Percentiles rank a stretch among this genome's conserved stretches.
Conservation (phyloP, 1,140 invertebrate species). For the Anagrus nilaparvatae region DNA sequence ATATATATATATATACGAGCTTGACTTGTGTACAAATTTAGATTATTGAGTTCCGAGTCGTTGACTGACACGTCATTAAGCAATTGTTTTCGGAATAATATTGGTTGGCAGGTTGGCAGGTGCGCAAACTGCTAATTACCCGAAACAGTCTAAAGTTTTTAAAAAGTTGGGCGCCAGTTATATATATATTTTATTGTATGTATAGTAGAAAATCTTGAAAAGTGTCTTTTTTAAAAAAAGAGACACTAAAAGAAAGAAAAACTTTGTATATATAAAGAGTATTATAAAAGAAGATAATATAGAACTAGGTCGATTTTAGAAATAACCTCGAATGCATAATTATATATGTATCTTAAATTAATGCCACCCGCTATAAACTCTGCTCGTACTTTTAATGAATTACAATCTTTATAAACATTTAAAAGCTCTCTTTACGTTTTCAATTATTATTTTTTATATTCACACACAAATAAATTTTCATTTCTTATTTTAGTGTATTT, state of each 20-base stretch:
- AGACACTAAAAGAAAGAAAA: not conserved
- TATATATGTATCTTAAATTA: not conserved
- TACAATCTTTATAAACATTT: slow-evolving; percentile 4
- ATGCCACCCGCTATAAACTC: no score
- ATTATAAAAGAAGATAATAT: slow-evolving; percentile 25
- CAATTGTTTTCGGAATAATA: slow-evolving; percentile 19
- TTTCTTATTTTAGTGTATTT: not conserved
- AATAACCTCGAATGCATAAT: slow-evolving; percentile 35
- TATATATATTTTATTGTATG: not conserved
- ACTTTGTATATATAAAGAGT: slow-evolving; percentile 1
- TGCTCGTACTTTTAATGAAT: not conserved
- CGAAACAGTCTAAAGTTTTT: slow-evolving; percentile 35
- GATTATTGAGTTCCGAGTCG: slow-evolving; percentile 1
- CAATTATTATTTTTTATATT: slow-evolving; percentile 7
- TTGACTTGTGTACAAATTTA: no score
- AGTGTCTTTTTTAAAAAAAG: no score
- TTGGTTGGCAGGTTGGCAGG: slow-evolving; percentile 23
- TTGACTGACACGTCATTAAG: slow-evolving; percentile 9
- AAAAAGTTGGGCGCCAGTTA: slow-evolving; percentile 10
- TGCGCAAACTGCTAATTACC: slow-evolving; percentile 36
- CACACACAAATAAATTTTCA: not conserved
- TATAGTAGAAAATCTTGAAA: no score
- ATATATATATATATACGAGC: no score
- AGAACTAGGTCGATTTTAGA: slow-evolving; percentile 39
- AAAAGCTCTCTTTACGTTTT: slow-evolving; percentile 9